Percentiles rank a stretch among this genome's conserved stretches.
These are phyloP conservation scores for Corapipo altera DNA, from an alignment of 2,113 vertebrate genomes.

Conservation along the genomic window DNA sequence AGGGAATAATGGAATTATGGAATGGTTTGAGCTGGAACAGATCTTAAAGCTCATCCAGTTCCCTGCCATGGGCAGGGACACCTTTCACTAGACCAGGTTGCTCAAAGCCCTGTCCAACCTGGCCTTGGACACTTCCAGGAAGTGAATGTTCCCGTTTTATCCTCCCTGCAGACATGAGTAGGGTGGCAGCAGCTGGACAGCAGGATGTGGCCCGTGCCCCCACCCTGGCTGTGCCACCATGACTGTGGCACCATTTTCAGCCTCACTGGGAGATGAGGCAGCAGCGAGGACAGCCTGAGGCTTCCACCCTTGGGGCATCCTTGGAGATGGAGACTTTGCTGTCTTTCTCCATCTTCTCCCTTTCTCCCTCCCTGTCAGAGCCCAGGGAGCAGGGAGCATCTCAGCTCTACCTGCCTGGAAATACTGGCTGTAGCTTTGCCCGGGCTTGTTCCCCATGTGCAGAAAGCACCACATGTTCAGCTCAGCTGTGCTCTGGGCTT, in stretches of 20 bases:
- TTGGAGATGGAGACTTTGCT: background rate
- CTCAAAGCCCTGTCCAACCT: background rate
- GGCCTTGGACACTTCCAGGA: background rate
- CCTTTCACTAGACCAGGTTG: background rate
- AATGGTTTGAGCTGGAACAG: background rate
- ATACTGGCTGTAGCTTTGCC: background rate
- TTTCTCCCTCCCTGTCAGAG: rapidly evolving
- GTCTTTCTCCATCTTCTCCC: background rate
- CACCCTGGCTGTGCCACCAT: background rate
- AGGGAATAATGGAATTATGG: background rate
- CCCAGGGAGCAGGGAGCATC: background rate
- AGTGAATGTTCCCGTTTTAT: background rate
- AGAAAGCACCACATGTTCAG: background rate
- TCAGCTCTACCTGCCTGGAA: background rate
- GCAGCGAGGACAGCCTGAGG: background rate
- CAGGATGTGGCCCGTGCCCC: background rate
- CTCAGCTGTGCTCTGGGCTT: background rate
- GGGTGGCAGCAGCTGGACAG: background rate
- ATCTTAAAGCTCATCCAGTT: background rate
- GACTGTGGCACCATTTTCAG: rapidly evolving
- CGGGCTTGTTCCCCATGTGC: slow-evolving; percentile 20
- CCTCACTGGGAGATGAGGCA: background rate
- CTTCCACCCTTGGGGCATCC: rapidly evolving
- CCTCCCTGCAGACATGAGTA: background rate
- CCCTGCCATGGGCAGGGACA: background rate